Evolutionary conservation across 2,113 vertebrate species (phyloP), one percentile per base, ranked within the genome.

Genomic region (Proterorhinus semilunaris): DNA sequence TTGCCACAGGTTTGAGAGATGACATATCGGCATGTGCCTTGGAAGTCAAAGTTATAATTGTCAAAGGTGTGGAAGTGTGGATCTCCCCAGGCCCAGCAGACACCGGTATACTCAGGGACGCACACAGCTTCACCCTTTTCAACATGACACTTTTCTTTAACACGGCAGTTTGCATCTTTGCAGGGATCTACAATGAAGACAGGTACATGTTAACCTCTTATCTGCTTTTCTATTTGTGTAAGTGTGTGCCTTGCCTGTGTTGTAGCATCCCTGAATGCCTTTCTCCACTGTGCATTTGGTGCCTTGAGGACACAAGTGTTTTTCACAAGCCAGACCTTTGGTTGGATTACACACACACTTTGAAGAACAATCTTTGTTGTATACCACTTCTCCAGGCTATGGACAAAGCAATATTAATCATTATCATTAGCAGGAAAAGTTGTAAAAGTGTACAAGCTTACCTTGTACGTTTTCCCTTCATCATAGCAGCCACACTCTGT

Each of bases 51-150:
- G 71, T 89, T 86, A 58, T 76, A 76, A 7, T 92, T 89, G 36
- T 95, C 95, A 48, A 93, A 95, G 58, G 87, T 94, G 74, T 88
- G 68, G 13, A 93, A 95, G 78, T 95, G 94, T 2, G 92, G 92
- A 72, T 94, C 93, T 0, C 94, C 93, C 2, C 86, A 91, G 0
- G 82, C 91, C 76, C 91, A 79, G 82, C 94, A 95, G 44, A 4
- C 87, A 17, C 85, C 89, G 0, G 87, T 83, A 63, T 85, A 91
- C 47, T 88, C 78, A 0, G 96, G 94, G 45, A 94, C 70, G 0
- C 95, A 96, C 0, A 73, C 77, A 0, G 87, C 88, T 11, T 86
- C 66, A 7, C 83, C 86, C 0, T 77, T 69, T 55, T 92, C 71
- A 2, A 88, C 11, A 6, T 13, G 57, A 45, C 94, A 96, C 0